Evolutionary conservation across 2,797 vertebrate species (phyloP).

Genomic region (Emydoidea blandingii): DNA sequence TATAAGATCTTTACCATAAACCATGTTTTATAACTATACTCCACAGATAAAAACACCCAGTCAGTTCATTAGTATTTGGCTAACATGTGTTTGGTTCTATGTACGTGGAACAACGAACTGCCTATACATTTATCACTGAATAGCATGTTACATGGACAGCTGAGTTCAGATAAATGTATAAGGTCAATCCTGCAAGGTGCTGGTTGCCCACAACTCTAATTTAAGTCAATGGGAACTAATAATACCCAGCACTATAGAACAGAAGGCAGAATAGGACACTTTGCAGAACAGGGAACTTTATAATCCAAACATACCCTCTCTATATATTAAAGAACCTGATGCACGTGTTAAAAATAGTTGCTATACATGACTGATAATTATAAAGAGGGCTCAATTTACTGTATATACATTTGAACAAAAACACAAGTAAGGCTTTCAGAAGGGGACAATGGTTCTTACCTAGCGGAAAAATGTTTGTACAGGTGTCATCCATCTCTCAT

Average conservation of each 20-base stretch:
- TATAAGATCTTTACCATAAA: background rate
- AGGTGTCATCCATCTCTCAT: constrained; percentile 2
- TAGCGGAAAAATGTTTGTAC: background rate
- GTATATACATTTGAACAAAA: background rate
- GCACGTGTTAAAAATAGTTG: constrained; percentile 4
- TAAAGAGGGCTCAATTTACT: background rate
- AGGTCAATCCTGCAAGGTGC: background rate
- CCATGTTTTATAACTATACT: background rate
- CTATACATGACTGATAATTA: background rate
- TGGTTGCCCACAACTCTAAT: background rate
- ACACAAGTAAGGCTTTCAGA: background rate
- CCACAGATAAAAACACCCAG: background rate
- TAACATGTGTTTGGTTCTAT: background rate
- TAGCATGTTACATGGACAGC: background rate
- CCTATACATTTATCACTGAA: background rate
- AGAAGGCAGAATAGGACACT: background rate
- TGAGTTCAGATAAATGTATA: background rate
- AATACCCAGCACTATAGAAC: background rate
- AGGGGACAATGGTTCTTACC: background rate
- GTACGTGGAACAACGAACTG: background rate
- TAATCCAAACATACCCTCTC: background rate
- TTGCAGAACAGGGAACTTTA: background rate
- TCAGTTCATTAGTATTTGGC: background rate
- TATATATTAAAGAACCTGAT: constrained; percentile 23
- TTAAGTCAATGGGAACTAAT: background rate